Evolutionary conservation across 2,797 vertebrate genomes (phyloP).

Genomic region (Xenops minutus): DNA sequence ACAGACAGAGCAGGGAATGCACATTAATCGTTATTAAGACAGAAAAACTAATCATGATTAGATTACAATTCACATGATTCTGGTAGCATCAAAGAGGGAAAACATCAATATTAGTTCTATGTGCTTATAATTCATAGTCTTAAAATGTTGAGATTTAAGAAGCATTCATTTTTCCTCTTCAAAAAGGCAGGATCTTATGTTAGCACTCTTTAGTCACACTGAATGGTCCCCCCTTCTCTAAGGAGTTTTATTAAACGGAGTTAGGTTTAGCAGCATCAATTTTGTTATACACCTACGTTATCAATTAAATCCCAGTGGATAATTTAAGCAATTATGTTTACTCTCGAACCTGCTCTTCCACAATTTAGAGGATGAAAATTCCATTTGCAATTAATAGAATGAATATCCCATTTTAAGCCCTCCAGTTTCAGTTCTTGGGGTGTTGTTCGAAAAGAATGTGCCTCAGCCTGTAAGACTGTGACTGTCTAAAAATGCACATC

Average conservation of each 20-base stretch:
- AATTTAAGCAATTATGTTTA: background rate
- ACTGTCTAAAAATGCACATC: background rate
- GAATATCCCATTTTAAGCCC: constrained; percentile 5
- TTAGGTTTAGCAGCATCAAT: background rate
- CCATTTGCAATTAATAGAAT: background rate
- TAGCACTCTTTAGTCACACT: background rate
- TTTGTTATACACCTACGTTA: background rate
- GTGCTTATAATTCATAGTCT: background rate
- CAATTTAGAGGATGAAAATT: background rate
- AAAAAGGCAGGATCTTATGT: background rate
- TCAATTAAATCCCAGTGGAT: background rate
- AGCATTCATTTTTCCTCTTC: background rate
- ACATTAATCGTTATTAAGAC: constrained; percentile 20
- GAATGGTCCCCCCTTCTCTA: background rate
- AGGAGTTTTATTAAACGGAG: constrained; percentile 1
- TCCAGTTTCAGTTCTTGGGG: background rate
- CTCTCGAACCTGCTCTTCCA: background rate
- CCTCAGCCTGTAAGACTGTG: background rate
- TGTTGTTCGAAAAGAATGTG: background rate
- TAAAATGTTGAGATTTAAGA: background rate
- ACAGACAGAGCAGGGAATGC: background rate
- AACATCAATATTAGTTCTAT: background rate
- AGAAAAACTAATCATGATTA: background rate
- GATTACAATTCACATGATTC: constrained; percentile 2
- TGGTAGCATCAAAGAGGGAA: constrained; percentile 2